These are phyloP conservation scores for Whitmania pigra DNA, from an alignment of 1,140 invertebrate genomes.

Conservation along the genomic window DNA sequence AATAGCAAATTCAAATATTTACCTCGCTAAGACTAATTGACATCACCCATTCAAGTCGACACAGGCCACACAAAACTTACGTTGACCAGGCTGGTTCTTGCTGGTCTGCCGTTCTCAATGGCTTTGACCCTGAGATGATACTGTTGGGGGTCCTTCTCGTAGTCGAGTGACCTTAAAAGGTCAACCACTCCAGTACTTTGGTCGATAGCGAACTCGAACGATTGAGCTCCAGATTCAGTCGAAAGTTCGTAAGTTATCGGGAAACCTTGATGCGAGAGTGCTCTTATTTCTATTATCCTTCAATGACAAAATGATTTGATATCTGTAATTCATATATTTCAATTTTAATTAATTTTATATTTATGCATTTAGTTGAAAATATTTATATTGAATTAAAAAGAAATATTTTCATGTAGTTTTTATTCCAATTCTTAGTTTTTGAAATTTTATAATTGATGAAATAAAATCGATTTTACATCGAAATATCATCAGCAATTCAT, in stretches of 20 bases:
- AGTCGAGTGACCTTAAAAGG: conserved; percentile 21
- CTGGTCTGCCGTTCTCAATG: conserved; percentile 24
- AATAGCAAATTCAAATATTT: too few relatives aligned
- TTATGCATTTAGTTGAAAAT: too few relatives aligned
- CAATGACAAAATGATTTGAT: background rate
- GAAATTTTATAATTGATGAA: too few relatives aligned
- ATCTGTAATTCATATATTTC: too few relatives aligned
- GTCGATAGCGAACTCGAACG: conserved; percentile 24
- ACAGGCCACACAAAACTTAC: conserved; percentile 6
- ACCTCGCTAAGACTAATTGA: too few relatives aligned
- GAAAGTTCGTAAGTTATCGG: conserved; percentile 24
- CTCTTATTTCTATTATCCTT: conserved; percentile 23
- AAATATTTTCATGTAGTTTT: too few relatives aligned
- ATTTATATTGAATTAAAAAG: too few relatives aligned
- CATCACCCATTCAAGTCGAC: background rate
- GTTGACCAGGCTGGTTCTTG: conserved; percentile 23
- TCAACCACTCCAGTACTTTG: conserved; percentile 23
- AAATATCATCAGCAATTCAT: too few relatives aligned
- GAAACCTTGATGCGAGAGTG: conserved; percentile 23
- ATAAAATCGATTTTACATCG: too few relatives aligned
- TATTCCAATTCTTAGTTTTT: too few relatives aligned
- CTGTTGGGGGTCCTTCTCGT: conserved; percentile 25
- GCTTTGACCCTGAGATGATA: conserved; percentile 25
- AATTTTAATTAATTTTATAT: too few relatives aligned
- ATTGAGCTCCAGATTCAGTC: conserved; percentile 22